Base-by-base conservation (phyloP, 1,140 invertebrate species). In the Drosophila santomea region DNA sequence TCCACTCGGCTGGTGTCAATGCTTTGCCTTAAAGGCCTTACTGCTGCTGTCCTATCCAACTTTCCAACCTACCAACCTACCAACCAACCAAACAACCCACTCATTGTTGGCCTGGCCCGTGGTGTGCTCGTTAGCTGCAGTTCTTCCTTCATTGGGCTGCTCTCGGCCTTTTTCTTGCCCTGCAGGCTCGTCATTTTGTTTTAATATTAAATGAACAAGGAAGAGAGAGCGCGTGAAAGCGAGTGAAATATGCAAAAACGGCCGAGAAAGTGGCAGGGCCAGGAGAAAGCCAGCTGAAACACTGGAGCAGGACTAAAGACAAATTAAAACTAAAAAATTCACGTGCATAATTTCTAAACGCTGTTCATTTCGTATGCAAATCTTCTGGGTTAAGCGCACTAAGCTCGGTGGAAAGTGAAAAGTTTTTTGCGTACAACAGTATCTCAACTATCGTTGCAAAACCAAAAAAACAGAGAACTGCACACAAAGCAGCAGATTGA, bases 361-460 rank as follows among this genome's bases (percentile, higher is more conserved):
- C 48, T 88, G 77, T 78, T 89, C 84, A 89, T 89, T 88, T 90
- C 60, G 61, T 84, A 89, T 88, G 84, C 61, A 89, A 88, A 88
- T 88, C 84, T 60, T 68, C 44, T 74, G 63, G 61, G 50, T 39
- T 45, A 61, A 75, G 61, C 73, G 45, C 56, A 36, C 36, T 36
- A 48, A 66, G 38, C 36, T 41, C 17, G 4, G 43, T 28, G 63
- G 59, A 47, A 45, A 45, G 50, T 48, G 45, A 39, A 45, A 61
- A 59, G 11, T 57, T 41, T 38, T 35, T 23, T 20, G 45, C 43
- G 23, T 28, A 47, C 25, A 54, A 11, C 25, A 25, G 66, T 35
- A 41, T 25, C 12, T 15, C 20, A 48, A 35, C 17, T 47, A 35
- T 39, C 0, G 23, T 23, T 10, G n/a, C 11, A 25, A 28, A 41